Evolutionary conservation across 2,888 invertebrate genomes (phyloP).

Genomic region (Eupithecia tripunctaria): DNA sequence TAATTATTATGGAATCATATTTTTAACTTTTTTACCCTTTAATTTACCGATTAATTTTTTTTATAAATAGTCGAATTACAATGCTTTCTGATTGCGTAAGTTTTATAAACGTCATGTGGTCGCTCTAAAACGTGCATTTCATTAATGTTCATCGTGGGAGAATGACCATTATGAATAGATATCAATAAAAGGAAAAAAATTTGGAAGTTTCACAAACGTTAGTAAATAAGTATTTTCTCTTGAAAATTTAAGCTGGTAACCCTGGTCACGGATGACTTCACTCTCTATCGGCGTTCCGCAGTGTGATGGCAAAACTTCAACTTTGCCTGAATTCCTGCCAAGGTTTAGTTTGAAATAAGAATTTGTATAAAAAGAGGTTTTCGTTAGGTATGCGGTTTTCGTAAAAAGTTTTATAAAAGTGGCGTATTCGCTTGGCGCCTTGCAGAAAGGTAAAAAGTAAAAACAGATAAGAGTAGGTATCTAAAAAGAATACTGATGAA

Average conservation of each 20-base stretch:
- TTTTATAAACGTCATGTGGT: not conserved
- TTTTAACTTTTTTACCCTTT: not conserved
- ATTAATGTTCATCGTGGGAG: not conserved
- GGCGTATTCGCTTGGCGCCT: not conserved
- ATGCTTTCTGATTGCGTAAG: not conserved
- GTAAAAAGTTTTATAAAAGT: not conserved
- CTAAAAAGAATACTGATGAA: not conserved
- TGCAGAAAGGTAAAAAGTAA: not conserved
- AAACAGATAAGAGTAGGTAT: not conserved
- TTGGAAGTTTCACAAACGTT: not conserved
- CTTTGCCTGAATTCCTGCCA: conserved; percentile 62
- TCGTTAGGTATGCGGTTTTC: conserved; percentile 2
- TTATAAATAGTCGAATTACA: not conserved
- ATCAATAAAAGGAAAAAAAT: not conserved
- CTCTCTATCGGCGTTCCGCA: conserved; percentile 60
- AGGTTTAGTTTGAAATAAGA: conserved; percentile 58
- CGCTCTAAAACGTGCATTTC: not conserved
- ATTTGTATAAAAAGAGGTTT: conserved; percentile 30
- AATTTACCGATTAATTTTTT: not conserved
- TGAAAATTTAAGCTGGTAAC: conserved; percentile 27
- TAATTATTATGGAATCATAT: no score
- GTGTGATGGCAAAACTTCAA: conserved; percentile 68
- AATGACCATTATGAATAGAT: not conserved
- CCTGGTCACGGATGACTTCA: conserved; percentile 44
- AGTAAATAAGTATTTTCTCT: not conserved